Evolutionary conservation across 2,113 vertebrate genomes (phyloP).

Genomic region (Engystomops pustulosus): DNA sequence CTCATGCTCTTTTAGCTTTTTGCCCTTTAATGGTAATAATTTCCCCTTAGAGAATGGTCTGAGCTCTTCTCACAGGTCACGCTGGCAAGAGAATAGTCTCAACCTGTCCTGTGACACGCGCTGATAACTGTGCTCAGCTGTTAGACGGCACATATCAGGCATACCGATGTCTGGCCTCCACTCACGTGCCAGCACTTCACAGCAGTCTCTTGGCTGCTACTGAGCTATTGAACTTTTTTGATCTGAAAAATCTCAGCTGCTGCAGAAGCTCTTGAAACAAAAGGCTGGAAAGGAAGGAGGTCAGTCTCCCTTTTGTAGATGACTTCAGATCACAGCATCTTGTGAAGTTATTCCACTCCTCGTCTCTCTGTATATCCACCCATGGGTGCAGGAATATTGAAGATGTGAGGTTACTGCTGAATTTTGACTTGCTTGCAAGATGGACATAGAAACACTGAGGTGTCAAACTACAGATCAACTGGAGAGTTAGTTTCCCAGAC

Average conservation of each 20-base stretch:
- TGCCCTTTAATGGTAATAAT: slow-evolving; percentile 45
- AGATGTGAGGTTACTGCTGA: no score
- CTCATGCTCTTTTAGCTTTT: not conserved
- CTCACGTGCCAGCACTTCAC: not conserved
- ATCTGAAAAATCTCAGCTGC: not conserved
- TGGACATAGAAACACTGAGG: no score
- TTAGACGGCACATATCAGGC: slow-evolving; percentile 23
- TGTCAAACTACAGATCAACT: no score
- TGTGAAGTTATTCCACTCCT: no score
- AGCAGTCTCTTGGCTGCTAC: not conserved
- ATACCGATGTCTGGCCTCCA: slow-evolving; percentile 26
- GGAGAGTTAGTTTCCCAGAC: no score
- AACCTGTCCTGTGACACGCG: slow-evolving; percentile 22
- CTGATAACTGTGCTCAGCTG: slow-evolving; percentile 16
- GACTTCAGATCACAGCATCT: no score
- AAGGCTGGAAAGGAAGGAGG: no score
- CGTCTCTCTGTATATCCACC: no score
- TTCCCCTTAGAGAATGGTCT: slow-evolving; percentile 18
- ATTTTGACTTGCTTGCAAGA: no score
- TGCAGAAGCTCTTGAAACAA: slow-evolving; percentile 16
- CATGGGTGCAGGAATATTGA: no score
- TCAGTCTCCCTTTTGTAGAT: no score
- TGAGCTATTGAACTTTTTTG: not conserved
- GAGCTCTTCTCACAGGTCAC: not conserved
- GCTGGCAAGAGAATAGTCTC: not conserved